Evolutionary conservation across 2,888 invertebrate genomes (phyloP), one percentile per base, ranked within the genome.

Genomic region (Hyposoter didymator): DNA sequence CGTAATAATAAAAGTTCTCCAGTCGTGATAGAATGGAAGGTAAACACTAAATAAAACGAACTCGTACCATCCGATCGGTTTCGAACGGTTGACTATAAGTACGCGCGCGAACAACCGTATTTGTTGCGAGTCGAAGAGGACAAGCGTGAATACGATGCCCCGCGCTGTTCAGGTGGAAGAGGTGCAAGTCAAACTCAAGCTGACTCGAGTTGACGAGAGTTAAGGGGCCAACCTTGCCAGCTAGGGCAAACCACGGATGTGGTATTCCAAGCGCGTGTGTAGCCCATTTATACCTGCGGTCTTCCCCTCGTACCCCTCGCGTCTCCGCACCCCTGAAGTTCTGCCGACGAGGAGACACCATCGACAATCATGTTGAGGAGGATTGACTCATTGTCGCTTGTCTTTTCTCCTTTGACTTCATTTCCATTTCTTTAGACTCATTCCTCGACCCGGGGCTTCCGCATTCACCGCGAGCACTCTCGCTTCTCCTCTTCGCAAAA

Each of bases 261-360:
- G 92, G 90, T 93, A 94, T 94, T 93, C 94, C 90, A 91, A 89
- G 88, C 92, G 93, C 93, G 93, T 92, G 91, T 90, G 91, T 91
- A 89, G 93, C 89, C 92, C 93, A 93, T 93, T 92, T 94, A 94
- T 94, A 94, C 93, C 90, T 89, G 83, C 88, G 90, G 89, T 88
- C 83, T 88, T 82, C 89, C 82, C 89, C 84, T 75, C 83, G 90
- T 89, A 84, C 88, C 88, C 87, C 85, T 87, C 87, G 84, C 88
- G 75, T 84, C 82, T 83, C 88, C 82, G 55, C 86, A 87, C 88
- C 90, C 88, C 87, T 87, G 87, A 72, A 78, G 19, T 69, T 55
- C 59, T 66, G 59, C 52, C 78, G 52, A 62, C 70, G 62, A 83
- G 74, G 70, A 81, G 17, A 79, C 80, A 28, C 55, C 59, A 47